Evolutionary conservation across 2,797 vertebrate genomes (phyloP).

Genomic region (Channa striata): DNA sequence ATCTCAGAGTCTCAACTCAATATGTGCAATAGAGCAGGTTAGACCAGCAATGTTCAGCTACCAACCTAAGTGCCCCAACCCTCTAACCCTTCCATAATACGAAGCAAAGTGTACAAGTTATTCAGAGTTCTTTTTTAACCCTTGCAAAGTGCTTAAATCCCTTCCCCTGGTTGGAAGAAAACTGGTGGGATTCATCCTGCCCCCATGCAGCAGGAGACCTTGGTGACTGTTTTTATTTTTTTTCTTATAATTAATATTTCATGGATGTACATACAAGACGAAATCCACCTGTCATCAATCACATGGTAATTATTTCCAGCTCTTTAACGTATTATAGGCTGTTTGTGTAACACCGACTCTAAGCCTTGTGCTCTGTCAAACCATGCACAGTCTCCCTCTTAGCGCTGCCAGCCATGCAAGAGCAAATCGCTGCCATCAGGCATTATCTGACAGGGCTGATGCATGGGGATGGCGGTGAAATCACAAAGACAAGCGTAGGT

Average conservation of each 20-base stretch:
- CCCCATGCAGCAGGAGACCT: slow-evolving; percentile 23
- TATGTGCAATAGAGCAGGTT: slow-evolving; percentile 54
- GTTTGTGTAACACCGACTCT: slow-evolving; percentile 45
- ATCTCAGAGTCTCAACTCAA: slow-evolving; percentile 62
- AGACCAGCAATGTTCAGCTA: slow-evolving; percentile 47
- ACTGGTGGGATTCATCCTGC: slow-evolving; percentile 22
- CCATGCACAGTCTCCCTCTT: slow-evolving; percentile 40
- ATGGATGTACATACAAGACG: slow-evolving; percentile 41
- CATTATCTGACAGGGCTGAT: slow-evolving; percentile 67
- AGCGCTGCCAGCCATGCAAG: slow-evolving; percentile 60
- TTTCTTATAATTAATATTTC: slow-evolving; percentile 56
- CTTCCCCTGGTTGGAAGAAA: neutral
- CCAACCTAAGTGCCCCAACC: slow-evolving; percentile 28
- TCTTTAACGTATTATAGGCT: slow-evolving; percentile 47
- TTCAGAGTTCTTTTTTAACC: slow-evolving; percentile 42
- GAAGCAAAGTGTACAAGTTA: slow-evolving; percentile 15
- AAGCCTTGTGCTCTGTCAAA: slow-evolving; percentile 61
- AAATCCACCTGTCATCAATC: slow-evolving; percentile 54
- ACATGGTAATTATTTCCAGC: slow-evolving; percentile 63
- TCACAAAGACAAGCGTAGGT: slow-evolving; percentile 70
- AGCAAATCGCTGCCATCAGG: slow-evolving; percentile 69
- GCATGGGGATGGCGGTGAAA: slow-evolving; percentile 56
- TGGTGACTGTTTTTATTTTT: slow-evolving; percentile 15
- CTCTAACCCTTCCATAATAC: slow-evolving; percentile 39
- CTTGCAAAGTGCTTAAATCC: slow-evolving; percentile 7